These are phyloP conservation scores for Fabriciana adippe DNA, from an alignment of 2,888 invertebrate species.

Conservation along the genomic window DNA sequence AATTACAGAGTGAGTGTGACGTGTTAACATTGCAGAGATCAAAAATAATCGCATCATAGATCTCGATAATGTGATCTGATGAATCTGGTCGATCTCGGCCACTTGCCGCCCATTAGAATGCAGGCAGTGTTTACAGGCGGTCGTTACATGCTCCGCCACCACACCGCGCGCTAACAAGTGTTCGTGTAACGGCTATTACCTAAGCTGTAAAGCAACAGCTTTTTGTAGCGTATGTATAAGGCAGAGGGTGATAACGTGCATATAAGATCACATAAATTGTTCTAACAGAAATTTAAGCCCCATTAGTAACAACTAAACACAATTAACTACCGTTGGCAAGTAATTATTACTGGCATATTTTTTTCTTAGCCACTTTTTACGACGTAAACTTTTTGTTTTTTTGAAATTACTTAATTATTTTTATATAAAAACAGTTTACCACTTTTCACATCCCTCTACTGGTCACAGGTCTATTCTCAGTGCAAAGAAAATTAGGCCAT, in stretches of 20 bases:
- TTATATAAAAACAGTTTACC: too few species aligned
- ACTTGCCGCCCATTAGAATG: neutral
- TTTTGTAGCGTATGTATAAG: neutral
- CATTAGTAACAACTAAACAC: neutral
- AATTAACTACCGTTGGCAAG: neutral
- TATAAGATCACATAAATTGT: slow-evolving; percentile 3
- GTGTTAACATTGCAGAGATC: neutral
- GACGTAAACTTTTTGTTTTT: too few species aligned
- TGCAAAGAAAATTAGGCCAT: too few species aligned
- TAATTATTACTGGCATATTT: neutral
- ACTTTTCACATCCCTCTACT: too few species aligned
- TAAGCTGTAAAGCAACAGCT: neutral
- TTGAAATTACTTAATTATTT: too few species aligned
- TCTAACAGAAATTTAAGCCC: neutral
- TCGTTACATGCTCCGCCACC: slow-evolving; percentile 2
- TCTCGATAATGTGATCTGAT: neutral
- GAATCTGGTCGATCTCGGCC: neutral
- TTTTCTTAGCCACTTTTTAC: too few species aligned
- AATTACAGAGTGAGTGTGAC: slow-evolving; percentile 6
- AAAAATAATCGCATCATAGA: neutral
- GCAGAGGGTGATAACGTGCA: neutral
- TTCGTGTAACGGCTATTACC: slow-evolving; percentile 6
- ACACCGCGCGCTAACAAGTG: neutral
- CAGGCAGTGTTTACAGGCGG: neutral
- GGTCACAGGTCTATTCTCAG: too few species aligned